Evolutionary conservation across 2,113 vertebrate genomes (phyloP).

Genomic region (Corapipo altera): DNA sequence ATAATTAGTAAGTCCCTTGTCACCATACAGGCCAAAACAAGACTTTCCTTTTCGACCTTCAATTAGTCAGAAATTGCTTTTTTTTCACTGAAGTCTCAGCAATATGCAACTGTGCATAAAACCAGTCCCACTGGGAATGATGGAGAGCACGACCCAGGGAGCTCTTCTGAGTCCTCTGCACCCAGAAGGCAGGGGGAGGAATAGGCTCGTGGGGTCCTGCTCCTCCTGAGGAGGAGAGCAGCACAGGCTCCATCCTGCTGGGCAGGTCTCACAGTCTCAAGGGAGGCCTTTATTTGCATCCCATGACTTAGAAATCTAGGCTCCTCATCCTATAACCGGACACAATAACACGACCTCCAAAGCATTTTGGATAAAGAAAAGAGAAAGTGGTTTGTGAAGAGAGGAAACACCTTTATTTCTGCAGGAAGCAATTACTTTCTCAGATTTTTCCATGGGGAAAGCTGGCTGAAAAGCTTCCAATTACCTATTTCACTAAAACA

Average conservation of each 20-base stretch:
- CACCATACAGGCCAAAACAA: neutral
- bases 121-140: neutral
- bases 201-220: fast-evolving
- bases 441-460: conserved; percentile 50
- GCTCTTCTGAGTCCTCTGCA: neutral
- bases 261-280: neutral
- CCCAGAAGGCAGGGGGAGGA: neutral
- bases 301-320: neutral
- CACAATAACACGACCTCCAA: conserved; percentile 56
- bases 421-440: conserved; percentile 61
- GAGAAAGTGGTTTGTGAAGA: conserved; percentile 43
- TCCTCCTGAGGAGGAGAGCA: neutral
- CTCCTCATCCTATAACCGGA: conserved; percentile 41
- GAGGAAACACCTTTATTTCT: conserved; percentile 69
- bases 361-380: conserved; percentile 57
- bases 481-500: conserved; percentile 33
- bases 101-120: neutral
- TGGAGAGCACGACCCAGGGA: neutral
- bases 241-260: neutral
- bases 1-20: conserved; percentile 12
- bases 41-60: neutral
- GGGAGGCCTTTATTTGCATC: conserved; percentile 9
- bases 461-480: conserved; percentile 53
- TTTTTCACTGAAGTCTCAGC: neutral
- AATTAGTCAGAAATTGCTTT: neutral